Evolutionary conservation across 2,797 vertebrate genomes (phyloP).

Genomic region (Cottoperca gobio): DNA sequence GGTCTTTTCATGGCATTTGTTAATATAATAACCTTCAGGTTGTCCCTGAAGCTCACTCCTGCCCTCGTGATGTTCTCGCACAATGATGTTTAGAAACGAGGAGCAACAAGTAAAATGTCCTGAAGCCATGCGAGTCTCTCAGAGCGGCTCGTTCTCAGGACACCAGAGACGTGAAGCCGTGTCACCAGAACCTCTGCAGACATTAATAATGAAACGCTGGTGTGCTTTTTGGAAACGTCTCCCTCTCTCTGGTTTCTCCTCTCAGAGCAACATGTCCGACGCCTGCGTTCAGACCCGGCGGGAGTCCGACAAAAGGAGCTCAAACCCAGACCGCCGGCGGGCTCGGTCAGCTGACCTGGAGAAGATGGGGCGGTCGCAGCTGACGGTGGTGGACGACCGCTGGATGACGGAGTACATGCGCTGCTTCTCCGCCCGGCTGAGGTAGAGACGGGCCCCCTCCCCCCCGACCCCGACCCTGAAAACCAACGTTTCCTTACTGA

Average conservation of each 20-base stretch:
- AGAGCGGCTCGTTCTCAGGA: conserved; percentile 21
- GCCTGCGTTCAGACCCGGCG: conserved; percentile 87
- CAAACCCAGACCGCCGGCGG: conserved; percentile 82
- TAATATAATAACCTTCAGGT: too few species aligned
- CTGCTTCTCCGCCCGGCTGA: conserved; percentile 92
- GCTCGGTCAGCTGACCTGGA: conserved; percentile 89
- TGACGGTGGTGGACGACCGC: conserved; percentile 85
- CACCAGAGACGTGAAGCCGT: conserved; percentile 45
- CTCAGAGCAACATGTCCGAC: conserved; percentile 86
- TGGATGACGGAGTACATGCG: conserved; percentile 98
- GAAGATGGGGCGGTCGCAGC: conserved; percentile 74
- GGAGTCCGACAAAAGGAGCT: conserved; percentile 82
- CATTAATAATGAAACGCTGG: conserved; percentile 73
- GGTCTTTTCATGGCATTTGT: too few species aligned
- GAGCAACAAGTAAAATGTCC: neutral
- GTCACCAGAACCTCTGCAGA: conserved; percentile 56
- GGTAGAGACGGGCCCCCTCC: conserved; percentile 76
- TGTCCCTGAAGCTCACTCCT: too few species aligned
- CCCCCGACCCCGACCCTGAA: neutral
- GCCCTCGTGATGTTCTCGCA: neutral
- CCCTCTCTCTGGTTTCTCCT: conserved; percentile 41
- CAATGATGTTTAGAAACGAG: neutral
- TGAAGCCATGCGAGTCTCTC: neutral
- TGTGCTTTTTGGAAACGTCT: conserved; percentile 31
- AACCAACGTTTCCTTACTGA: neutral